These are phyloP conservation scores for Syngnathus rostellatus DNA, from an alignment of 2,797 vertebrate species.

Conservation along the genomic window DNA sequence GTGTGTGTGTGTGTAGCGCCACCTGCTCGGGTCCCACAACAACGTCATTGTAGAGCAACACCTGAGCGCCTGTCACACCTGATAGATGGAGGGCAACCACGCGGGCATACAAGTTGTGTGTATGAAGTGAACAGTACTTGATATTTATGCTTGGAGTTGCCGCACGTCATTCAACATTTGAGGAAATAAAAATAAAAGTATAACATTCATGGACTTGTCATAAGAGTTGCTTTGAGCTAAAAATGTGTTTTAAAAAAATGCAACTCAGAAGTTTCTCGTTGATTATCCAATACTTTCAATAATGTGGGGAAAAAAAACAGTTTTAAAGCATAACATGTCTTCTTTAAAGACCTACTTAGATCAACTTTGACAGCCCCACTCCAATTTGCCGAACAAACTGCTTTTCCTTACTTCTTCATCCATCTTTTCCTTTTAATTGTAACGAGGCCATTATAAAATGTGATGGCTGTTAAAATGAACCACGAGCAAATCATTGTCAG, in stretches of 20 bases:
- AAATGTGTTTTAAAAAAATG: no score
- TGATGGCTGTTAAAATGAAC: not conserved
- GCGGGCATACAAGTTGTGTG: constrained; percentile 1
- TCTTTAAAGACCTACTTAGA: not conserved
- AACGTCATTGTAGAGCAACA: constrained; percentile 31
- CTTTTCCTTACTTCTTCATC: not conserved
- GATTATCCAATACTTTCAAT: no score
- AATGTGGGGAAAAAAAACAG: no score
- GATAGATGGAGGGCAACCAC: constrained; percentile 35
- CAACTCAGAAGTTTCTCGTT: no score
- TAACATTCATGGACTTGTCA: no score
- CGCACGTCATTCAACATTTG: no score
- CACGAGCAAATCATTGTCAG: not conserved
- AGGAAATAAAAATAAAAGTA: no score
- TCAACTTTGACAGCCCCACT: not conserved
- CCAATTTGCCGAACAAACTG: not conserved
- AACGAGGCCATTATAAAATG: not conserved
- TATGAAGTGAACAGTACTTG: no score
- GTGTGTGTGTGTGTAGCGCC: constrained; percentile 6
- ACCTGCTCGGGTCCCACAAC: constrained; percentile 32
- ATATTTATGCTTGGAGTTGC: no score
- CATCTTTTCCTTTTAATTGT: not conserved
- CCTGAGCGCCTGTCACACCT: constrained; percentile 39
- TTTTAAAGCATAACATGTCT: not conserved
- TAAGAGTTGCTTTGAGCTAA: no score